Conservation (phyloP, 2,888 invertebrate genomes). For the Dynastes hyllus region DNA sequence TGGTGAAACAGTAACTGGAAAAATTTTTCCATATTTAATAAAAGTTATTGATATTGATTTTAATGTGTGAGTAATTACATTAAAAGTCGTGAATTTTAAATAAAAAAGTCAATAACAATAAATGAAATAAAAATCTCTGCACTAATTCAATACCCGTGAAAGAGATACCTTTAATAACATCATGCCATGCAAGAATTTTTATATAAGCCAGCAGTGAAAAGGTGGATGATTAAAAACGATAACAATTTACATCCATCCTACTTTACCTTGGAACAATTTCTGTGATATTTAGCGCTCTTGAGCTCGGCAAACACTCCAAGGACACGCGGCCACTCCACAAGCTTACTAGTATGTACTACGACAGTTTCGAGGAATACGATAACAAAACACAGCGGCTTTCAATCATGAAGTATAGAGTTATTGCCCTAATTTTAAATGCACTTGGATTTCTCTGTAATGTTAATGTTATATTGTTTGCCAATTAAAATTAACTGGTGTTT, state of each 20-base stretch:
- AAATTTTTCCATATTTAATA: too few species aligned
- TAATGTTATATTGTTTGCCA: background rate
- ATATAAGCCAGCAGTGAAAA: slow-evolving; percentile 22
- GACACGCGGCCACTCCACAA: slow-evolving; percentile 13
- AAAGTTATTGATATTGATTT: background rate
- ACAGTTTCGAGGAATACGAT: slow-evolving; percentile 2
- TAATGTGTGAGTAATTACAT: slow-evolving; percentile 16
- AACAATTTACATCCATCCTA: slow-evolving; percentile 39
- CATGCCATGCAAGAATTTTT: slow-evolving; percentile 35
- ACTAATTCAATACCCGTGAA: slow-evolving; percentile 3
- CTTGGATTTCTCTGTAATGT: background rate
- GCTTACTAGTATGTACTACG: too few species aligned
- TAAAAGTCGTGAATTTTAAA: slow-evolving; percentile 18
- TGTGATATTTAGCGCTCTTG: slow-evolving; percentile 36
- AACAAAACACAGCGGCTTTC: background rate
- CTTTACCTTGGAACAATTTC: slow-evolving; percentile 45
- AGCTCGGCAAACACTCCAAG: slow-evolving; percentile 31
- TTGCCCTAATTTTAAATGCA: slow-evolving; percentile 1
- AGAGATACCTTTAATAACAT: slow-evolving; percentile 16
- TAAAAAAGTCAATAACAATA: slow-evolving; percentile 2
- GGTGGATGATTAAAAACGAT: slow-evolving; percentile 43
- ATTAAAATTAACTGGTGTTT: background rate
- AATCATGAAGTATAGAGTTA: slow-evolving; percentile 10
- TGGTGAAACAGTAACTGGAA: too few species aligned
- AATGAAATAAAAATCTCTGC: slow-evolving; percentile 18